Base-by-base conservation (phyloP, 2,113 vertebrate species). In the Podarcis muralis region DNA sequence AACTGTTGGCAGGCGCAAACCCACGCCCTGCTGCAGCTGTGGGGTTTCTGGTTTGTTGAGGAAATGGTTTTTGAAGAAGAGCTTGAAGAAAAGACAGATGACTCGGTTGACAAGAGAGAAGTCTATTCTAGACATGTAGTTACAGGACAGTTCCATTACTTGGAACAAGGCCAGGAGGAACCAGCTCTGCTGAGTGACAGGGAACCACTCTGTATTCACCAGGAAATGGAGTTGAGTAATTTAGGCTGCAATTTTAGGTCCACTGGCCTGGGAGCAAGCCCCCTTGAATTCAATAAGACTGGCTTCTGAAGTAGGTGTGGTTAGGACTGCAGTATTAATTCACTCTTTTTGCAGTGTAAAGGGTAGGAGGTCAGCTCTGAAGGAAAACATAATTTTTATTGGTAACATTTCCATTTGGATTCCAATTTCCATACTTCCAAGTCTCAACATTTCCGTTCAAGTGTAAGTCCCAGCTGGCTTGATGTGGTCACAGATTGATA, bases 51-150 rank as follows among this genome's bases (percentile, higher is more conserved):
- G 78, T 62, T 87, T 74, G 79, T 43, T n/a, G 15, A 81, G 84
- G 53, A 94, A 93, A 87, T 84, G 22, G 32, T 92, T 94, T 78
- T 15, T 72, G 53, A 88, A 78, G 8, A 9, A 59, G 20, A 79
- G 91, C 91, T 92, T 81, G 32, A 81, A 27, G 40, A 48, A 80
- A 87, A 69, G 85, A 80, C 12, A 35, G 20, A 57, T 71, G 86
- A 81, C 5, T 87, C 48, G 27, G 27, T 53, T 81, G 23, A 72
- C 77, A 16, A 7, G 25, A 53, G 37, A 25, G 53, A 81, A 57
- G 43, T 59, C 32, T 16, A 25, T 81, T 40, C 43, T 37, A 65
- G 78, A 53, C 68, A 62, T 81, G 78, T 82, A 68, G 86, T 69
- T 81, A 27, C 85, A 48, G 35, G 57, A 81, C 0, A 0, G 40